phyloP scores from a whole-genome alignment of 2,888 invertebrate genomes.

The Globia sparganii region DNA sequence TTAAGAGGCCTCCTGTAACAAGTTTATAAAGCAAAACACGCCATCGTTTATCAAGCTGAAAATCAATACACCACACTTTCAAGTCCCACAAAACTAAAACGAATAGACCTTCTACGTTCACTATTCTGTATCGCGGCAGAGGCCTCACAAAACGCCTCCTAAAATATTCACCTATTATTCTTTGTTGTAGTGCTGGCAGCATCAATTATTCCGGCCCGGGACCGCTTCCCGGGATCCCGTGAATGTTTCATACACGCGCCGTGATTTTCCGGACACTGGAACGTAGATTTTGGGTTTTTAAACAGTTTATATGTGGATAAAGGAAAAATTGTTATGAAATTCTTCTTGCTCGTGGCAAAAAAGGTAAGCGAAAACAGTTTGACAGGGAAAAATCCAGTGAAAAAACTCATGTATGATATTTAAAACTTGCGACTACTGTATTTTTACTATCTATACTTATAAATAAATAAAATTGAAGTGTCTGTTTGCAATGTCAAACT shows the following conservation, averaged over 20 bases:
- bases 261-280: constrained; percentile 56
- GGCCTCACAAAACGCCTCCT: constrained; percentile 54
- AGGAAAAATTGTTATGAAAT: constrained; percentile 45
- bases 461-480: too few relatives aligned
- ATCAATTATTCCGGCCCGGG: constrained; percentile 66
- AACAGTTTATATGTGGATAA: constrained; percentile 54
- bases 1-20: not conserved
- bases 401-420: not conserved
- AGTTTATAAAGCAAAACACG: not conserved
- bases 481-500: too few relatives aligned
- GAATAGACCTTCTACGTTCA: not conserved
- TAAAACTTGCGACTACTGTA: not conserved
- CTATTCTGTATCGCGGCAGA: not conserved
- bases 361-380: not conserved
- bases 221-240: constrained; percentile 59
- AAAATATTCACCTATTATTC: constrained; percentile 65
- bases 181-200: constrained; percentile 64
- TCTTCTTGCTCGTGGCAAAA: not conserved
- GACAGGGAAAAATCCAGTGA: not conserved
- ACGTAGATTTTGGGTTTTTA: constrained; percentile 50
- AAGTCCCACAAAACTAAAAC: not conserved
- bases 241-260: constrained; percentile 65
- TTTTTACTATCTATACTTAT: not conserved
- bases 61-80: not conserved
- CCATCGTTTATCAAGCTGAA: not conserved